Conservation (phyloP, 1,140 invertebrate genomes). For the Dreissena polymorpha region DNA sequence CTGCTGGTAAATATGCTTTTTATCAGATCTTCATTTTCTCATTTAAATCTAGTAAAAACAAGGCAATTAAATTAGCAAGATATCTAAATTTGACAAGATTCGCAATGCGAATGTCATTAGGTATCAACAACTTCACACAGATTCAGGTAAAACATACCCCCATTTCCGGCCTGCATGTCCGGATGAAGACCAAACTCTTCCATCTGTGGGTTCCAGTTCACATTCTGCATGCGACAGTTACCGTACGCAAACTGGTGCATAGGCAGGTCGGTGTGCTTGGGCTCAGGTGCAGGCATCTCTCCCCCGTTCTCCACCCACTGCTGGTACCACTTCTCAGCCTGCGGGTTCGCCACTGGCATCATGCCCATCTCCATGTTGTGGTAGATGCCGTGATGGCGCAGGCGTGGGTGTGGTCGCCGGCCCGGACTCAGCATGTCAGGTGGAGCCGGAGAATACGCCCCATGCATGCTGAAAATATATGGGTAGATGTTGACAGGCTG, state of each 20-base stretch:
- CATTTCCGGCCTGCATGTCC: constrained; percentile 34
- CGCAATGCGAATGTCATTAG: too few relatives aligned
- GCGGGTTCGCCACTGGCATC: constrained; percentile 52
- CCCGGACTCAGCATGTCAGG: constrained; percentile 66
- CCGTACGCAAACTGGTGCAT: constrained; percentile 31
- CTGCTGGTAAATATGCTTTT: too few relatives aligned
- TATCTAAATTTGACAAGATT: too few relatives aligned
- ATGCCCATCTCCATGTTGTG: constrained; percentile 61
- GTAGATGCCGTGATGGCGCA: constrained; percentile 62
- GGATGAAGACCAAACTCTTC: constrained; percentile 39
- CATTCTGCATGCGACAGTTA: constrained; percentile 56
- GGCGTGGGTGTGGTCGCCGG: constrained; percentile 56
- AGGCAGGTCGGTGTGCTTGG: constrained; percentile 4
- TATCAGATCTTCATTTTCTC: too few relatives aligned
- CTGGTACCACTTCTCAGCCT: constrained; percentile 53
- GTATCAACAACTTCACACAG: too few relatives aligned
- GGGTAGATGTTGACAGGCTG: too few relatives aligned
- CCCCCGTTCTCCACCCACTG: constrained; percentile 51
- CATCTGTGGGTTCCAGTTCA: constrained; percentile 44
- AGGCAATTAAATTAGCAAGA: too few relatives aligned
- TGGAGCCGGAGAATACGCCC: constrained; percentile 61
- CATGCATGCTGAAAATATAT: constrained; percentile 36
- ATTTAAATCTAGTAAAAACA: too few relatives aligned
- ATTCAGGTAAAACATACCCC: not conserved
- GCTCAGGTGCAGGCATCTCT: not conserved